A percentile compares a stretch with the other conserved stretches of the same genome.
Conservation (phyloP, 2,888 invertebrate species). For the Bellardia bayeri region DNA sequence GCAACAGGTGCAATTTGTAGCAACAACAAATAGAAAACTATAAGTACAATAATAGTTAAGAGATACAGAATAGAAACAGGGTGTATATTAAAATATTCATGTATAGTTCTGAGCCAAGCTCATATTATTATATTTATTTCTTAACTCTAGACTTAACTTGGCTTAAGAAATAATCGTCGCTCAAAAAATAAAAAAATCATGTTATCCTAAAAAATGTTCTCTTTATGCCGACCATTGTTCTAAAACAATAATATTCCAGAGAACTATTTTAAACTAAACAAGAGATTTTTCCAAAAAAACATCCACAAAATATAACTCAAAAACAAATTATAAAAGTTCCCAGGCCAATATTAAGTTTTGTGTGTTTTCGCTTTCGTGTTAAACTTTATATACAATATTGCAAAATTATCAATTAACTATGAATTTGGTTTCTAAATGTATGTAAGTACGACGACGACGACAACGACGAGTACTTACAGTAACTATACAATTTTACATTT, state of each 20-base stretch:
- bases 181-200: too few species aligned
- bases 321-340: slow-evolving; percentile 14
- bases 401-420: slow-evolving; percentile 58
- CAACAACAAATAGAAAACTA: slow-evolving; percentile 28
- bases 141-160: too few species aligned
- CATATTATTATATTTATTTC: too few species aligned
- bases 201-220: too few species aligned
- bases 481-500: slow-evolving; percentile 53
- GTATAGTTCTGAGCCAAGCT: too few species aligned
- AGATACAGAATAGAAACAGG: slow-evolving; percentile 31
- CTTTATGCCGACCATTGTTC: too few species aligned
- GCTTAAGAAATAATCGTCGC: too few species aligned
- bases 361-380: background rate
- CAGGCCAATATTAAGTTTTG: slow-evolving; percentile 20
- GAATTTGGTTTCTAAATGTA: slow-evolving; percentile 26
- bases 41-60: slow-evolving; percentile 9
- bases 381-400: slow-evolving; percentile 48
- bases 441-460: background rate
- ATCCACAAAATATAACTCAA: background rate
- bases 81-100: background rate
- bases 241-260: too few species aligned
- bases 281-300: too few species aligned
- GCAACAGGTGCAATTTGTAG: slow-evolving; percentile 68
- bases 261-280: too few species aligned
- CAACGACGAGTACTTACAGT: background rate